These are phyloP conservation scores for Sphaerophoria rueppellii DNA, from an alignment of 2,888 invertebrate genomes.

Conservation along the genomic window DNA sequence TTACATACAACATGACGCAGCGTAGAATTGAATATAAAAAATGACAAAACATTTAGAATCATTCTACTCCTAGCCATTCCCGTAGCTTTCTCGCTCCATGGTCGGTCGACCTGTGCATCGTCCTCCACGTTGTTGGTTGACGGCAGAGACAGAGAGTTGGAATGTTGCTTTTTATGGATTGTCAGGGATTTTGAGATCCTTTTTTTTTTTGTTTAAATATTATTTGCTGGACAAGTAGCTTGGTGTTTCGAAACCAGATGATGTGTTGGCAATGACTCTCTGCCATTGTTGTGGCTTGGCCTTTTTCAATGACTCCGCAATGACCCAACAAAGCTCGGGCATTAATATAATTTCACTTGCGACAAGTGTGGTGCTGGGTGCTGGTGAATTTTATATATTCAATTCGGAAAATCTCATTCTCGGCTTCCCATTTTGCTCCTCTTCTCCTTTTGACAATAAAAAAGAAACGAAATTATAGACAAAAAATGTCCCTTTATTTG, in stretches of 20 bases:
- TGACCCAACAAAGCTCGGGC: constrained; percentile 56
- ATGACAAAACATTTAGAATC: constrained; percentile 61
- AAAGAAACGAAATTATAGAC: neutral
- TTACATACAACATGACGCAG: neutral
- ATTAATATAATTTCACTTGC: constrained; percentile 60
- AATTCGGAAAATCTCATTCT: constrained; percentile 41
- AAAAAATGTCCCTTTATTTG: constrained; percentile 24
- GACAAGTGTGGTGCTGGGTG: constrained; percentile 22
- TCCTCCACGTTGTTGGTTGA: no score
- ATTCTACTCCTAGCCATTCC: neutral
- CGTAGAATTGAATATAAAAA: constrained; percentile 49
- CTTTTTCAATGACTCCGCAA: constrained; percentile 43
- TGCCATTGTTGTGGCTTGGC: constrained; percentile 61
- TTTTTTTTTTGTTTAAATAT: neutral
- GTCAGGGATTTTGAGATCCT: constrained; percentile 56
- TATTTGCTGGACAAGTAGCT: constrained; percentile 25
- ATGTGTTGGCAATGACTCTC: constrained; percentile 39
- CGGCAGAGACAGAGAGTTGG: constrained; percentile 21
- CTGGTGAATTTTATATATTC: constrained; percentile 60
- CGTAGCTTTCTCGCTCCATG: no score
- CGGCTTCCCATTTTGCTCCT: constrained; percentile 28
- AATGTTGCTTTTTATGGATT: constrained; percentile 50
- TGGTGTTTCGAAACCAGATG: constrained; percentile 7
- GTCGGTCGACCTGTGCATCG: no score
- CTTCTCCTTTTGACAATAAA: constrained; percentile 7